Percentiles rank a stretch among this genome's conserved stretches.
These are phyloP conservation scores for Brotogeris chrysoptera DNA, from an alignment of 2,797 vertebrate genomes.

Conservation along the genomic window DNA sequence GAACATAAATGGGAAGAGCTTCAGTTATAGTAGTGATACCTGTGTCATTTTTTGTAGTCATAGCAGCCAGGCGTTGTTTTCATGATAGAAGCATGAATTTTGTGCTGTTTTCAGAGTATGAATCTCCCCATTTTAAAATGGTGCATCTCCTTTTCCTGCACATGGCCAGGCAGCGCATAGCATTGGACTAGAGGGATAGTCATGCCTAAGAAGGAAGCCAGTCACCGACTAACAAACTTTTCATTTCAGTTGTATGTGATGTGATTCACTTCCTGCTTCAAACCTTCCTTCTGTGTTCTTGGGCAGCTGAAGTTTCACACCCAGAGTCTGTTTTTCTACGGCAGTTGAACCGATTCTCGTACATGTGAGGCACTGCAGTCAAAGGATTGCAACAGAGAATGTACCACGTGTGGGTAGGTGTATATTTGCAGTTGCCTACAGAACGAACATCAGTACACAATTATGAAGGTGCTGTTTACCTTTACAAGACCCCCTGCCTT, in stretches of 20 bases:
- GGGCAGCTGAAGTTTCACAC: not conserved
- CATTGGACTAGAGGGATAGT: not conserved
- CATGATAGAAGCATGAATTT: not conserved
- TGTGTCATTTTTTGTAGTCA: not conserved
- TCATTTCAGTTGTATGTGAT: not conserved
- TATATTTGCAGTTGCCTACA: not conserved
- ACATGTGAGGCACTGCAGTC: not conserved
- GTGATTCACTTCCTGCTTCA: conserved; percentile 31
- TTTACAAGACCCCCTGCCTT: not conserved
- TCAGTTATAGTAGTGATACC: not conserved
- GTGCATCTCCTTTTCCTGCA: not conserved
- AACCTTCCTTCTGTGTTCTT: not conserved
- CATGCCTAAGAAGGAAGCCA: not conserved
- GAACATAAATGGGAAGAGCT: not conserved
- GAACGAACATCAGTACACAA: not conserved
- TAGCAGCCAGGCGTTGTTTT: not conserved
- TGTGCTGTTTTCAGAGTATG: not conserved
- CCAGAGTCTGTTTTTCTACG: not conserved
- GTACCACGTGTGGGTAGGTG: not conserved
- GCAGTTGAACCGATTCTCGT: not conserved
- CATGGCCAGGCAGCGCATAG: not conserved
- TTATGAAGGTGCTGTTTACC: not conserved
- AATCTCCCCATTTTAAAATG: not conserved
- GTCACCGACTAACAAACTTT: not conserved
- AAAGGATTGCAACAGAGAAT: not conserved